Percentiles rank a stretch among this genome's conserved stretches.
Evolutionary conservation across 1,140 invertebrate genomes (phyloP).

Genomic region (Drosophila ercepeae): DNA sequence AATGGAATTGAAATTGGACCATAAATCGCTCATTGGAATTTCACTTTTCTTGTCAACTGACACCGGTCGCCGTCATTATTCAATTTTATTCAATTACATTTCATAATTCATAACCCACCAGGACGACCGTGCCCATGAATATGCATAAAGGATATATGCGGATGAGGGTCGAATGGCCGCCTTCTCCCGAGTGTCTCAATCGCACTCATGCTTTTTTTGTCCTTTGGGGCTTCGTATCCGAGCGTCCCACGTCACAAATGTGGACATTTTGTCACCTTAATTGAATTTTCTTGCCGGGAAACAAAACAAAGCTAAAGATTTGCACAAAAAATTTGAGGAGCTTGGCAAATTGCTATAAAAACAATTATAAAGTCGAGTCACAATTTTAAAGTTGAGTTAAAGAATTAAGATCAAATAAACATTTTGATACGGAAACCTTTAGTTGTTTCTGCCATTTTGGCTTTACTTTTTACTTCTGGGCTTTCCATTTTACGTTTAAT

Average conservation of each 20-base stretch:
- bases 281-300: conserved; percentile 60
- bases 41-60: conserved; percentile 76
- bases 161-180: conserved; percentile 15
- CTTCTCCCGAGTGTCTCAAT: conserved; percentile 27
- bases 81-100: conserved; percentile 80
- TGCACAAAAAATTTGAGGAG: background rate
- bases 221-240: conserved; percentile 37
- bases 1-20: conserved; percentile 51
- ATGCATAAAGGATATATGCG: conserved; percentile 52
- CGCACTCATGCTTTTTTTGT: conserved; percentile 19
- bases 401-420: no score
- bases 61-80: conserved; percentile 65
- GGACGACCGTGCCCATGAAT: conserved; percentile 49
- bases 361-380: no score
- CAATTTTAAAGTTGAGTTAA: no score
- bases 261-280: conserved; percentile 78
- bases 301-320: background rate
- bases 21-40: conserved; percentile 73
- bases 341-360: no score
- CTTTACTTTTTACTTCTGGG: background rate
- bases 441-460: background rate
- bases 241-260: conserved; percentile 69
- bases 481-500: conserved; percentile 25
- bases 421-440: background rate
- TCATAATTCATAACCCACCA: conserved; percentile 66